Conservation (phyloP, 2,797 vertebrate species). For the Artibeus jamaicensis region DNA sequence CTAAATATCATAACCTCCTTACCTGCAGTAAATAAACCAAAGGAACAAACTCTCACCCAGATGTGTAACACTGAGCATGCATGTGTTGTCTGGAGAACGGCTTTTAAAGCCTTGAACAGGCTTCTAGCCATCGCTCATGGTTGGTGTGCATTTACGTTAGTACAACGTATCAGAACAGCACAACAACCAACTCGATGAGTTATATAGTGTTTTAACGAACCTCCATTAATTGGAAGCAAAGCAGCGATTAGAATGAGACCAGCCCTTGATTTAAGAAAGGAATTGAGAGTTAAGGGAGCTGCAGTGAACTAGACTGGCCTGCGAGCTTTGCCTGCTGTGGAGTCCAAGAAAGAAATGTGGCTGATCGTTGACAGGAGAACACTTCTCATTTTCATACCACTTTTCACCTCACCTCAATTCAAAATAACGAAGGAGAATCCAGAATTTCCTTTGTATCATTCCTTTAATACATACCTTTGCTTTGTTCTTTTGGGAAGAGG, state of each 20-base stretch:
- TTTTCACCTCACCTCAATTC: neutral
- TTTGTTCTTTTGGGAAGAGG: neutral
- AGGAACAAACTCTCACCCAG: neutral
- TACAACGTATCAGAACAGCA: neutral
- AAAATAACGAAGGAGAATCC: neutral
- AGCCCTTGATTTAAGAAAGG: neutral
- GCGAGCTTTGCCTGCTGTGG: neutral
- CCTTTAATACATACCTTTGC: neutral
- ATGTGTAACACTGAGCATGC: too few species aligned
- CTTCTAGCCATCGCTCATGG: neutral
- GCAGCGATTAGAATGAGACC: neutral
- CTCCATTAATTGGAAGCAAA: neutral
- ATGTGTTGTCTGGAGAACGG: neutral
- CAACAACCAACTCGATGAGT: neutral
- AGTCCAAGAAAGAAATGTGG: neutral
- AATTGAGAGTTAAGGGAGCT: neutral
- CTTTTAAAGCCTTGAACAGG: neutral
- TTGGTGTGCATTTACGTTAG: neutral
- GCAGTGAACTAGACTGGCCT: fast-evolving
- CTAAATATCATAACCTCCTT: neutral
- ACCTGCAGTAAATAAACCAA: neutral
- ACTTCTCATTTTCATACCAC: neutral
- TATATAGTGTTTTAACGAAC: neutral
- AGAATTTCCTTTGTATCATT: neutral
- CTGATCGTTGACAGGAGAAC: fast-evolving